phyloP scores from a whole-genome alignment of 2,888 invertebrate species.

The Acleris laterana region DNA sequence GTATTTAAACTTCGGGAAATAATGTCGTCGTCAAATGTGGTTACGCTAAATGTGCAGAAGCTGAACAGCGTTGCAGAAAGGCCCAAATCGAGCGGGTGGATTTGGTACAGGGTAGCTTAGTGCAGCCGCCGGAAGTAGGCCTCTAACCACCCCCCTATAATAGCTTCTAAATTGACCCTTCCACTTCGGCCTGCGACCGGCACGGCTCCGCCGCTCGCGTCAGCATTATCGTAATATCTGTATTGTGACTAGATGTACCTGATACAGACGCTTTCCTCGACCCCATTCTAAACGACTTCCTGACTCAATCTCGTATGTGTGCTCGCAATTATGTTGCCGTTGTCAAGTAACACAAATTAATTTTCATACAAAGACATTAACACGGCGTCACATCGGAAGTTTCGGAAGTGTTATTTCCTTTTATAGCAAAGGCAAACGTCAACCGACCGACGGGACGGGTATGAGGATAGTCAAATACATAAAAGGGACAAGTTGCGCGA shows the following conservation, averaged over 20 bases:
- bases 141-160: slow-evolving; percentile 81
- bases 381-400: slow-evolving; percentile 70
- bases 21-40: slow-evolving; percentile 49
- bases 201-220: slow-evolving; percentile 49
- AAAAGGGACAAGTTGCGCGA: slow-evolving; percentile 81
- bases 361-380: slow-evolving; percentile 65
- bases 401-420: slow-evolving; percentile 77
- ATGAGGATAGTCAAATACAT: slow-evolving; percentile 78
- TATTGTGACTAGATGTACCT: slow-evolving; percentile 9
- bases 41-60: slow-evolving; percentile 54
- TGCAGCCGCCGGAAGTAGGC: slow-evolving; percentile 82
- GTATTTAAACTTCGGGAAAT: slow-evolving; percentile 6
- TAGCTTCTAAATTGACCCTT: slow-evolving; percentile 82
- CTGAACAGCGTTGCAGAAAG: slow-evolving; percentile 72
- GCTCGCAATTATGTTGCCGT: slow-evolving; percentile 47
- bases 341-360: slow-evolving; percentile 57
- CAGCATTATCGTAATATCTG: slow-evolving; percentile 52
- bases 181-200: slow-evolving; percentile 62
- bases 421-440: slow-evolving; percentile 75
- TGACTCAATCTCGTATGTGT: slow-evolving; percentile 26
- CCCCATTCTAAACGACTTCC: slow-evolving; percentile 27
- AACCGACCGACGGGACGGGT: slow-evolving; percentile 64
- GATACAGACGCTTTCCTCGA: slow-evolving; percentile 18
- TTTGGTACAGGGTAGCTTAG: slow-evolving; percentile 78
- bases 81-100: slow-evolving; percentile 77